Evolutionary conservation across 2,113 vertebrate genomes (phyloP).

Genomic region (Esox niger): DNA sequence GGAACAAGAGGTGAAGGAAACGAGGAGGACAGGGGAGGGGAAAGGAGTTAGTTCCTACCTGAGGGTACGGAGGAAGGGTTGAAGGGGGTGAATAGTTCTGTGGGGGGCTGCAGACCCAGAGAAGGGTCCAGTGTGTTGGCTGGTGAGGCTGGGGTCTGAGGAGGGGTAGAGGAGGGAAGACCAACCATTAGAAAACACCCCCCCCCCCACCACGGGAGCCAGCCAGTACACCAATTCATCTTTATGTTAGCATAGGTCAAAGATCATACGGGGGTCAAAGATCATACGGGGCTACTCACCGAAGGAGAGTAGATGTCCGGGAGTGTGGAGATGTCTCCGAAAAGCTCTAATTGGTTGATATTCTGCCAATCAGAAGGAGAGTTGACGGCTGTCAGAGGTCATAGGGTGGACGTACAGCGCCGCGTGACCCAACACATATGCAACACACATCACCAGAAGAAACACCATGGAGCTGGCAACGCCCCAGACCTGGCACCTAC

Average conservation of each 20-base stretch:
- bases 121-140: conserved; percentile 92
- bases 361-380: conserved; percentile 76
- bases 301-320: conserved; percentile 97
- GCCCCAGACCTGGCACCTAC: conserved; percentile 48
- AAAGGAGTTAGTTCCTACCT: conserved; percentile 72
- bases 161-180: neutral
- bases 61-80: conserved; percentile 95
- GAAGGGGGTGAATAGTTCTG: conserved; percentile 91
- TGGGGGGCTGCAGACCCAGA: conserved; percentile 86
- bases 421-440: conserved; percentile 40
- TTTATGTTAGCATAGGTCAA: no score
- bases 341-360: conserved; percentile 98
- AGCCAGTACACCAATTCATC: no score
- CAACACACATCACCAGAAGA: conserved; percentile 30
- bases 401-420: neutral
- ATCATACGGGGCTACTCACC: conserved; percentile 74
- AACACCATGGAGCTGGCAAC: conserved; percentile 25
- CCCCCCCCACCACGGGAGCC: no score
- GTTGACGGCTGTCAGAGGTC: neutral
- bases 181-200: neutral
- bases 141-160: conserved; percentile 93
- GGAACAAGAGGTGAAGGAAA: neutral
- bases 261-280: neutral
- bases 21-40: neutral
- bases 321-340: conserved; percentile 98